phyloP scores from a whole-genome alignment of 2,888 invertebrate species.

The Trichopoda pennipes region DNA sequence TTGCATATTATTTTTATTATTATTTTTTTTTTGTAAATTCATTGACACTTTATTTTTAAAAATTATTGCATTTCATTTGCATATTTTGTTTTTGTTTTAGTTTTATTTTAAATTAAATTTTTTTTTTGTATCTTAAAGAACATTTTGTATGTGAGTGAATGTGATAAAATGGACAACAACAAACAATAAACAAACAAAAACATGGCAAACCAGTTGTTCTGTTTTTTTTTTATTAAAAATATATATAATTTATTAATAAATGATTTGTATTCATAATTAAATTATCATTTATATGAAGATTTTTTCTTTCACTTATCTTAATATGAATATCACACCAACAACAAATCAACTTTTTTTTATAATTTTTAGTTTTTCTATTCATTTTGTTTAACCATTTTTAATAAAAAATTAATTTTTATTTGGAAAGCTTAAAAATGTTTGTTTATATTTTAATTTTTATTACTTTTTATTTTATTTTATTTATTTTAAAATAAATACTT shows the following conservation, averaged over 20 bases:
- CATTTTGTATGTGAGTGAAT: neutral
- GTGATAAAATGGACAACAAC: neutral
- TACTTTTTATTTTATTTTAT: neutral
- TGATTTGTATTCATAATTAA: conserved; percentile 5
- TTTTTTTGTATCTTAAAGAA: conserved; percentile 12
- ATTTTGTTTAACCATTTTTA: neutral
- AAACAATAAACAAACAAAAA: conserved; percentile 11
- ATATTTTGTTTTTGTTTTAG: conserved; percentile 1
- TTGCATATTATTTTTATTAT: neutral
- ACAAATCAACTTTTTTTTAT: neutral
- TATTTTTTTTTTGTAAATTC: conserved; percentile 16
- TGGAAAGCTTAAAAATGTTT: no score
- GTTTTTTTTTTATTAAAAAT: conserved; percentile 1
- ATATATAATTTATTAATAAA: conserved; percentile 13
- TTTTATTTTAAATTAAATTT: conserved; percentile 23
- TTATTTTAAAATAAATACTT: neutral
- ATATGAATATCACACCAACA: neutral
- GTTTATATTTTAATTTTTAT: no score
- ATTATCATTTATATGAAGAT: neutral
- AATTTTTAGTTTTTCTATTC: neutral
- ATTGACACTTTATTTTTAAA: conserved; percentile 34
- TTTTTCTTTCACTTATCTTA: no score
- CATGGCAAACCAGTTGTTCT: conserved; percentile 58
- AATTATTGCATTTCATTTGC: conserved; percentile 33
- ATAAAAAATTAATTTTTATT: neutral